Percentiles rank a stretch among this genome's conserved stretches.
These are phyloP conservation scores for Sphinx pinastri DNA, from an alignment of 2,888 invertebrate genomes.

Conservation along the genomic window DNA sequence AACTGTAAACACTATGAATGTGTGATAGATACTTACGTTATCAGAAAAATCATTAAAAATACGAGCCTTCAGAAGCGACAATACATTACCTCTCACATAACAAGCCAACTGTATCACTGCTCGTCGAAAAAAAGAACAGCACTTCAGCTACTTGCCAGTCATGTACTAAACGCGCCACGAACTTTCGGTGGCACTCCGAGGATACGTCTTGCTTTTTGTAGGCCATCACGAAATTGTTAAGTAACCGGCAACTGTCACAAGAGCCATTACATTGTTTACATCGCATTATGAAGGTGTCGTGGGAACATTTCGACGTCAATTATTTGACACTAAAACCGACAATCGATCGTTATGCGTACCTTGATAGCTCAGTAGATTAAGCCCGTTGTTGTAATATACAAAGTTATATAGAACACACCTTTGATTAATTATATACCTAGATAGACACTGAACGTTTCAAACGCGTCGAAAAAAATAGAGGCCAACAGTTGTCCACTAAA, in stretches of 20 bases:
- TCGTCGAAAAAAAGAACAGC: neutral
- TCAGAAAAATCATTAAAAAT: neutral
- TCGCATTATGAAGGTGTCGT: slow-evolving; percentile 28
- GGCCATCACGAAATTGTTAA: slow-evolving; percentile 44
- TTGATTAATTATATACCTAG: too few species aligned
- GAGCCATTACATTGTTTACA: slow-evolving; percentile 30
- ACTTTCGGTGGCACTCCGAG: slow-evolving; percentile 37
- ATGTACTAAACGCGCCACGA: slow-evolving; percentile 48
- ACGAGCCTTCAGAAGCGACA: neutral
- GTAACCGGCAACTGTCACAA: slow-evolving; percentile 49
- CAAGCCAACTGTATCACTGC: too few species aligned
- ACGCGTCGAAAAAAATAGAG: too few species aligned
- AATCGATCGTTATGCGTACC: slow-evolving; percentile 26
- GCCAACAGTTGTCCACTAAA: too few species aligned
- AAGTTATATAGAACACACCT: too few species aligned
- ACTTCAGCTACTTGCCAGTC: slow-evolving; percentile 27
- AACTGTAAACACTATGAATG: neutral
- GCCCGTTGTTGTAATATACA: slow-evolving; percentile 30
- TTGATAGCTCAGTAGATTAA: slow-evolving; percentile 25
- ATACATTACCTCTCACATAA: neutral
- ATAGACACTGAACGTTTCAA: too few species aligned
- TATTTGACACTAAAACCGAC: slow-evolving; percentile 16
- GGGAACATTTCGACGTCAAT: slow-evolving; percentile 30
- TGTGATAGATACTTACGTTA: too few species aligned
- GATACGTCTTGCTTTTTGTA: slow-evolving; percentile 44